phyloP scores from a whole-genome alignment of 1,140 invertebrate genomes.

The Heliconius himera region DNA sequence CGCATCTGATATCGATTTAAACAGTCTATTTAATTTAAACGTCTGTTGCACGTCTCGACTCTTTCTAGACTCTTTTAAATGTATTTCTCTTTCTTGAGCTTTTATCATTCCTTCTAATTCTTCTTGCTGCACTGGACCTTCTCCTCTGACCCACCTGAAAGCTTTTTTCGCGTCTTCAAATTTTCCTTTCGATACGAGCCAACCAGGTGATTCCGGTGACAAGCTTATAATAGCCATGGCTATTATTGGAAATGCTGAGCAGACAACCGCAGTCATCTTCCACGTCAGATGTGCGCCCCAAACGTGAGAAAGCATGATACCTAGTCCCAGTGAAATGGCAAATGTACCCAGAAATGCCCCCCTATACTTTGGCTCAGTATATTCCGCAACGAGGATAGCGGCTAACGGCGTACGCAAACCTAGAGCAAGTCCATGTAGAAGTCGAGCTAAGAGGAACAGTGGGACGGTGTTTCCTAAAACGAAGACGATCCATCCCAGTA shows the following conservation, averaged over 20 bases:
- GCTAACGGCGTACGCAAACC: slow-evolving; percentile 69
- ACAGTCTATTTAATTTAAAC: slow-evolving; percentile 51
- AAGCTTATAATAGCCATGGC: slow-evolving; percentile 71
- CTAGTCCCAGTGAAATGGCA: slow-evolving; percentile 70
- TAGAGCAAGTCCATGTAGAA: slow-evolving; percentile 68
- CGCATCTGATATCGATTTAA: slow-evolving; percentile 49
- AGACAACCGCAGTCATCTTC: slow-evolving; percentile 69
- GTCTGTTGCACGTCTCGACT: slow-evolving; percentile 41
- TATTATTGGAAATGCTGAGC: slow-evolving; percentile 66
- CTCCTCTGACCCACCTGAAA: slow-evolving; percentile 71
- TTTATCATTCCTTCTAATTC: slow-evolving; percentile 71
- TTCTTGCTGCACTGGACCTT: slow-evolving; percentile 54
- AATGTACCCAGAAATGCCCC: slow-evolving; percentile 73
- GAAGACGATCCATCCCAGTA: slow-evolving; percentile 71
- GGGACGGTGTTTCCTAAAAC: slow-evolving; percentile 64
- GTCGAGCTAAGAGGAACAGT: slow-evolving; percentile 62
- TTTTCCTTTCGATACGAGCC: slow-evolving; percentile 71
- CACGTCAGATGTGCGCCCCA: slow-evolving; percentile 73
- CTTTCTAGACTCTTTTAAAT: slow-evolving; percentile 43
- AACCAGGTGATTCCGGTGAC: slow-evolving; percentile 72
- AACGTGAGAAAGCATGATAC: slow-evolving; percentile 69
- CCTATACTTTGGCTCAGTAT: slow-evolving; percentile 72
- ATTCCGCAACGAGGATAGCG: slow-evolving; percentile 72
- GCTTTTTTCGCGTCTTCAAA: slow-evolving; percentile 68
- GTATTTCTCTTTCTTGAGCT: slow-evolving; percentile 57